phyloP scores from a whole-genome alignment of 2,888 invertebrate species.

The Drosophila aldrichi region DNA sequence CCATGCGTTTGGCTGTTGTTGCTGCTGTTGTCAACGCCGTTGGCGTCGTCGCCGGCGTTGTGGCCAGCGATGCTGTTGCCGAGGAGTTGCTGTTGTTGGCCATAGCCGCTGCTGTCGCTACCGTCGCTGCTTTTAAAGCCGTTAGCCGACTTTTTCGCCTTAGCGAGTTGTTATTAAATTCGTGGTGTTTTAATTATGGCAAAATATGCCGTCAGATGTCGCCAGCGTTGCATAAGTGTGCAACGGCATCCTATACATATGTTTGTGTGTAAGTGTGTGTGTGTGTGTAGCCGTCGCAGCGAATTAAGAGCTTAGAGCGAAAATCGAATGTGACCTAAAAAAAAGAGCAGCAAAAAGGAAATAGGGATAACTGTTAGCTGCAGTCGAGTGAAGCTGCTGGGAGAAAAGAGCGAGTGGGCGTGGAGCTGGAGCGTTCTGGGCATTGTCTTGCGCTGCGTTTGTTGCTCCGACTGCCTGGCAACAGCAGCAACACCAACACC shows the following conservation, averaged over 20 bases:
- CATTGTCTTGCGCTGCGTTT: conserved; percentile 15
- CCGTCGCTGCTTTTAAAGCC: background rate
- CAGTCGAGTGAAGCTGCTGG: conserved; percentile 19
- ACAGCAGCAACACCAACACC: conserved; percentile 23
- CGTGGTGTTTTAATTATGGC: conserved; percentile 13
- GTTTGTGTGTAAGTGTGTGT: background rate
- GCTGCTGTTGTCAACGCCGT: conserved; percentile 56
- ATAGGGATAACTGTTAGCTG: conserved; percentile 34
- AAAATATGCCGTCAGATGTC: conserved; percentile 44
- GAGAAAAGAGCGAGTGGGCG: background rate
- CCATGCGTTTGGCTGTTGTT: conserved; percentile 47
- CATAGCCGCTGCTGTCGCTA: conserved; percentile 21
- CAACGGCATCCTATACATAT: conserved; percentile 28
- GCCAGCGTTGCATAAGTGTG: conserved; percentile 54
- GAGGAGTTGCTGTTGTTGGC: conserved; percentile 52
- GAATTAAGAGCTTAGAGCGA: conserved; percentile 40
- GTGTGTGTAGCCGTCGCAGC: conserved; percentile 26
- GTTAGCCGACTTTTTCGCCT: background rate
- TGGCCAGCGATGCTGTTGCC: conserved; percentile 61
- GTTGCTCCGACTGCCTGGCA: conserved; percentile 43
- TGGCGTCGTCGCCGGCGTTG: conserved; percentile 60
- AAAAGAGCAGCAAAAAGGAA: conserved; percentile 16
- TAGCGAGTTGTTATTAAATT: background rate
- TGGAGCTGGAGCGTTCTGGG: background rate
- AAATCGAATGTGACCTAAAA: conserved; percentile 61